Base-by-base conservation (phyloP, 2,113 vertebrate genomes). In the Scolopax mira region DNA sequence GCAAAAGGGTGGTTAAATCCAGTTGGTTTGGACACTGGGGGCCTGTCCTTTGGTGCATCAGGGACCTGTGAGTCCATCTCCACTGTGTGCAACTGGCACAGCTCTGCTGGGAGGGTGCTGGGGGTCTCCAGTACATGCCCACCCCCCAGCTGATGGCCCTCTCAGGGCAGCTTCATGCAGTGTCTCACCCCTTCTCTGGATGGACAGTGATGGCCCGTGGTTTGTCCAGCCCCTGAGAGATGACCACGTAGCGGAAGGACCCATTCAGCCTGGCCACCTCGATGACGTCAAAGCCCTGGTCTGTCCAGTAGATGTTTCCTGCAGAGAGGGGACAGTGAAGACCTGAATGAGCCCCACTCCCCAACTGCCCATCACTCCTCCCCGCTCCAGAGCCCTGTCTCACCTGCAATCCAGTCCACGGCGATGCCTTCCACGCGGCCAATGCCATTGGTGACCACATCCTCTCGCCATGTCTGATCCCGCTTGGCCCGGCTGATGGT, bases 271-370 rank as follows among this genome's bases (percentile, higher is more conserved):
- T 97, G 80, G 99, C 99, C n/a, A 99, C 99, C 94, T 99, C 99
- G 7, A 99, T 99, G 70, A 99, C 99, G 1, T 99, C 99, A 5
- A 99, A 99, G 79, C 99, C 99, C 97, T 99, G 99, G 90, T 99
- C 99, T 0, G 99, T 99, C 99, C 99, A 99, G 97, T 99, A 99
- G 96, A 99, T 99, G 96, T 99, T 99, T 84, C 99, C 99, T 99
- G 89, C 71, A n/a, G 64, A 83, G 54, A 79, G 77, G 35, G 41
- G n/a, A 52, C 0, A 0, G 48, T 77, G 70, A 95, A 6, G 3
- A 7, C 35, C 28, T 1, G 0, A 7, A 1, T 0, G 10, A 78
- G 4, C 21, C 23, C 28, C 0, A 0, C 5, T 35, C 17, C 10
- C 11, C 2, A 0, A 3, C 19, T 2, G 35, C 31, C 5, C 55